Evolutionary conservation across 2,113 vertebrate species (phyloP), one percentile per base, ranked within the genome.

Genomic region (Cyprinus carpio): DNA sequence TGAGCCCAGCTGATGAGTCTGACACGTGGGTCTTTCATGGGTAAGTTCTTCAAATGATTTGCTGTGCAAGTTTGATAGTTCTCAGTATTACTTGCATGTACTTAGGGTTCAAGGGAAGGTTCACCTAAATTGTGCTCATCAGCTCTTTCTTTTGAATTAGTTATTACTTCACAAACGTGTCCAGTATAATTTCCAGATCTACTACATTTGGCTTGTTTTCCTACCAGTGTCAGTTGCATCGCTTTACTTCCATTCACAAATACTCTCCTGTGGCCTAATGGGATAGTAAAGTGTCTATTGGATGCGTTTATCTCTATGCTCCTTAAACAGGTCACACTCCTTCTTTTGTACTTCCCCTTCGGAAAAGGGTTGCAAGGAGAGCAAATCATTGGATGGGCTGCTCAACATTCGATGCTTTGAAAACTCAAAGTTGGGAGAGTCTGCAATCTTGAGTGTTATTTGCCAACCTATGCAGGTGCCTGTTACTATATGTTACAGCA

Each of bases 1-100:
- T 99, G 85, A 96, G 91, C 71, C 97, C 96, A 37, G 97, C 97
- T 0, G 98, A 99, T 0, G 98, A 99, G 65, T 98, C 96, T 0
- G 97, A 97, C 84, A 99, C 97, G 58, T 99, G 98, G 98, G 95
- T 99, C 34, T 97, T 98, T 80, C 98, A 99, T 0, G 96, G 97
- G 98, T 99, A 89, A 91, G 96, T 67, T 43, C 25, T 18, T 16
- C 29, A 60, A 31, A 78, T 58, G 27, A 16, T 58, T 2, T 23
- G 51, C 56, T 37, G 37, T 40, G 9, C 4, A 74, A 74, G 34
- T 40, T n/a, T 23, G 37, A n/a, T 51, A 34, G 18, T 58, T 56
- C 27, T 56, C 29, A 77, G 58, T 11, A 12, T 62, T 62, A 27
- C 67, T 23, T 71, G 34, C 18, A 37, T 6, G 12, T 43, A 12